Conservation (phyloP, 2,113 vertebrate genomes). For the Casuarius casuarius region DNA sequence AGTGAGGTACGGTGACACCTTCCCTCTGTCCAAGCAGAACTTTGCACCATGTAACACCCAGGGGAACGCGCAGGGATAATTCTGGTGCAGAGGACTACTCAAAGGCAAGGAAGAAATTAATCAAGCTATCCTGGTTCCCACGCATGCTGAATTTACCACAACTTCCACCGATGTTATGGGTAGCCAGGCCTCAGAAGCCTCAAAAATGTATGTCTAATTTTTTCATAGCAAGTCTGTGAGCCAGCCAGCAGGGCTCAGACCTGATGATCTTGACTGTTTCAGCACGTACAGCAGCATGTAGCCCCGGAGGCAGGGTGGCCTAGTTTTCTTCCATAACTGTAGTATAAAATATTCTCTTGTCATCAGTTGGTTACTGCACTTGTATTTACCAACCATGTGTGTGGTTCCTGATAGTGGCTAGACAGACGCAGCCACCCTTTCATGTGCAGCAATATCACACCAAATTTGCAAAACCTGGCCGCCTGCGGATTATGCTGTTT, state of each 20-base stretch:
- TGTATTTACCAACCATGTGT: neutral
- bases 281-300: neutral
- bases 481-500: neutral
- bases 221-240: neutral
- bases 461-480: neutral
- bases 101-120: constrained; percentile 16
- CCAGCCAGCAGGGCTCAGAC: neutral
- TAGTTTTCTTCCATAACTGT: neutral
- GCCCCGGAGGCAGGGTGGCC: neutral
- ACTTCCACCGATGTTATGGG: neutral
- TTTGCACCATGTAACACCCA: neutral
- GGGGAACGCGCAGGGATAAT: neutral
- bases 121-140: neutral
- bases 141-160: neutral
- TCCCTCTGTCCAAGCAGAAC: neutral
- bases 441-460: neutral
- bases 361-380: neutral
- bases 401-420: neutral
- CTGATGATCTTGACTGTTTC: neutral
- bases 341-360: constrained; percentile 21
- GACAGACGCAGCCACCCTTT: neutral
- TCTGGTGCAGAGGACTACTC: neutral
- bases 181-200: constrained; percentile 47
- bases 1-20: neutral
- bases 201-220: constrained; percentile 30